Base-by-base conservation (phyloP, 2,113 vertebrate genomes). In the Nerophis ophidion region DNA sequence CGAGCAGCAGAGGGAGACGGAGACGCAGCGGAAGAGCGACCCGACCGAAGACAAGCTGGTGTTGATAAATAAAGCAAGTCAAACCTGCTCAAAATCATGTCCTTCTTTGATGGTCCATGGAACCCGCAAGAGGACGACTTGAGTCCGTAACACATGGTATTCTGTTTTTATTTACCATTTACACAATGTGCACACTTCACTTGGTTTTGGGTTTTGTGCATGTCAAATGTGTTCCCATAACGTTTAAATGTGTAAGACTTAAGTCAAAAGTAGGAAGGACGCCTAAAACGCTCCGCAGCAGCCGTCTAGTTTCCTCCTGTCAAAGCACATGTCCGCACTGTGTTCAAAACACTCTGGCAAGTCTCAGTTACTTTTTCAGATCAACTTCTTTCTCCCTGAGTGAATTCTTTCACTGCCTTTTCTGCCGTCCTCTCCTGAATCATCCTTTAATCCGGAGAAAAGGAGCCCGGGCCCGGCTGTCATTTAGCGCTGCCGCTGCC, bases 381-480 rank as follows among this genome's bases (percentile, higher is more conserved):
- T 79, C 79, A 81, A 84, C 78, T 83, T 87, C 76, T 84, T 81
- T 84, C 74, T 85, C 81, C 79, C 83, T 80, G 72, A 83, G 57
- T 85, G 80, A 80, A 80, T 86, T 84, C 83, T 82, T 80, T 86
- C 77, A 82, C 70, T 50, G 65, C 75, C 77, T 76, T 56, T 85
- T 83, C 83, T 67, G 81, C 81, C 70, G 76, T 81, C 77, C 76
- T 81, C 79, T 75, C 85, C 78, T 89, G 86, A 89, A 89, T 89
- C 83, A 87, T 88, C 81, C 82, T 87, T 89, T 89, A 89, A 90
- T 88, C 86, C 87, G 75, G 74, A 84, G 82, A 86, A 84, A 82
- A 81, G 81, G 77, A 76, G 77, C 86, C 84, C 47, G 63, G 80
- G 79, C 83, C 88, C 87, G 84, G 84, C 87, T 88, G 87, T 89